Evolutionary conservation across 1,140 invertebrate genomes (phyloP), one percentile per base, ranked within the genome.

Genomic region (Notospermus geniculatus): DNA sequence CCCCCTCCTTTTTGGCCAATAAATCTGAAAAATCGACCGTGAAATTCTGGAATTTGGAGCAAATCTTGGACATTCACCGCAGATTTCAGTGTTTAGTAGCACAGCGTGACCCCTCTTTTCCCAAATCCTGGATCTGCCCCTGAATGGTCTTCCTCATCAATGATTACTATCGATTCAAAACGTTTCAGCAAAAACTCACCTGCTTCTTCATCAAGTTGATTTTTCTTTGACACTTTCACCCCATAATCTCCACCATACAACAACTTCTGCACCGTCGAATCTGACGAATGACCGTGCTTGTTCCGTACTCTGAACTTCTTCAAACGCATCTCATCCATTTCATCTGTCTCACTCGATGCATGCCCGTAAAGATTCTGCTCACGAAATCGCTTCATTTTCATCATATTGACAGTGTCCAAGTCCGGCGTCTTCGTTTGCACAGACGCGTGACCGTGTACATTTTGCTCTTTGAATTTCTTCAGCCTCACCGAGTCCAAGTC

Each of bases 231-330:
- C 46, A n/a, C 19, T 50, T 5, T n/a, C 5, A 23, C 46, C 7
- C 28, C 52, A 52, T 39, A 23, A 29, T 62, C 68, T 2, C 60
- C 64, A 25, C 71, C 71, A 69, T 80, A 80, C 32, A 80, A 54
- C 52, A 80, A 59, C 46, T 52, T 68, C 68, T 80, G 71, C n/a
- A 80, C 71, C 2, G 69, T 73, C 7, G 78, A 80, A 58, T 79
- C 72, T 27, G 78, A 73, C 0, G 77, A 65, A 68, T 79, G 76
- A 7, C 77, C 74, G 53, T 72, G 54, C 2, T 74, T 23, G 64
- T 80, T 79, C 25, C 63, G 65, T 19, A 67, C 45, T 55, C 59
- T 66, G 61, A 80, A 80, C 36, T 70, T 70, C 50, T 76, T 62
- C 15, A 69, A 5, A 25, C 69, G 50, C 2, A 66, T 17, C 13